phyloP scores from a whole-genome alignment of 2,888 invertebrate genomes.

The Adineta ricciae region DNA sequence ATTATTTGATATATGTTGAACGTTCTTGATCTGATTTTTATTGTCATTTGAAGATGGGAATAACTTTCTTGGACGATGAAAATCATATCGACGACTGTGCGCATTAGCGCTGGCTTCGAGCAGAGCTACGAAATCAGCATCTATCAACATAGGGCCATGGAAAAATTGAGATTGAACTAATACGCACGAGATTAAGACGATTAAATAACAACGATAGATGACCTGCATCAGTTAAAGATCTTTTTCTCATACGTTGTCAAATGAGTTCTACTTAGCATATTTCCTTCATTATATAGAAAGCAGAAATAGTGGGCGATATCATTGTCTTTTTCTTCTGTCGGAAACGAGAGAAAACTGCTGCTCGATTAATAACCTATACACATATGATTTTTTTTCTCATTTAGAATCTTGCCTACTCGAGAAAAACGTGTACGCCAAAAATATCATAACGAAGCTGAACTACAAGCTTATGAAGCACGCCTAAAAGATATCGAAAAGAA shows the following conservation, averaged over 20 bases:
- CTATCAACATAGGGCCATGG: background rate
- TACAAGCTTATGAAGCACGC: background rate
- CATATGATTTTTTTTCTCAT: background rate
- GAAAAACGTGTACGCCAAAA: background rate
- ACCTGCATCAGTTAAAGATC: background rate
- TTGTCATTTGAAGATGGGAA: background rate
- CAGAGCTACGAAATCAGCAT: background rate
- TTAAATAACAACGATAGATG: background rate
- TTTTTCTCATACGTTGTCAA: background rate
- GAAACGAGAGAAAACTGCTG: background rate
- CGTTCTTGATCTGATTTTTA: background rate
- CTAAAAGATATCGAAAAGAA: background rate
- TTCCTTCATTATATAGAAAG: background rate
- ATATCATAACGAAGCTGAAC: background rate
- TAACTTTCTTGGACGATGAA: background rate
- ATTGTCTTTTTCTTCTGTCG: background rate
- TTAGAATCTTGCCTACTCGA: background rate
- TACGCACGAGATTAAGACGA: background rate
- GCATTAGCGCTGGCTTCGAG: background rate
- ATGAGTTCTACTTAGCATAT: background rate
- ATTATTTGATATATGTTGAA: background rate
- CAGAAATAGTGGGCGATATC: background rate
- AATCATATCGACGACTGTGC: background rate
- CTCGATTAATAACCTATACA: background rate
- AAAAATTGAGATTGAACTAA: background rate